Percentiles rank a stretch among this genome's conserved stretches.
phyloP scores from a whole-genome alignment of 2,113 vertebrate species.

The Emydocephalus ijimae region DNA sequence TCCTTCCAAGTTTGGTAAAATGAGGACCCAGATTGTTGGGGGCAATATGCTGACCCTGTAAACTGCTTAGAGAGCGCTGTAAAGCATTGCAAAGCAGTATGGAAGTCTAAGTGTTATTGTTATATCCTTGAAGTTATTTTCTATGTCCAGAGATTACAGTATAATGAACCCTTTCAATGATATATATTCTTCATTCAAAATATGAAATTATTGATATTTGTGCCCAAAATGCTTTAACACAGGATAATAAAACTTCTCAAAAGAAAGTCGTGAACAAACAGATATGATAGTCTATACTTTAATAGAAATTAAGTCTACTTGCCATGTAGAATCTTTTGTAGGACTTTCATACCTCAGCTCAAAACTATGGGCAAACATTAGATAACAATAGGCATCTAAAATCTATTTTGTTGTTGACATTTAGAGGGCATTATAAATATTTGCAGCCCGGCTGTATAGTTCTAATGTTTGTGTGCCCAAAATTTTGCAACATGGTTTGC shows the following conservation, averaged over 20 bases:
- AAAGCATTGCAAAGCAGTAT: background rate
- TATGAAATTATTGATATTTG: background rate
- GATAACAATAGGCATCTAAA: background rate
- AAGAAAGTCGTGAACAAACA: background rate
- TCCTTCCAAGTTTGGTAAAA: background rate
- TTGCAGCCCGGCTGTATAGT: background rate
- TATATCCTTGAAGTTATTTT: background rate
- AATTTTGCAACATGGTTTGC: background rate
- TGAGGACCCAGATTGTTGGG: background rate
- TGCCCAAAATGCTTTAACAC: background rate
- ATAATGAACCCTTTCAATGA: background rate
- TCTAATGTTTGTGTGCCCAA: background rate
- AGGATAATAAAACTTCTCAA: background rate
- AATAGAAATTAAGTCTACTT: background rate
- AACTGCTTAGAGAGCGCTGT: background rate
- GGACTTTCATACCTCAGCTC: background rate
- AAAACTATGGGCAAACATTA: background rate
- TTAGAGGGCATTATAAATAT: background rate
- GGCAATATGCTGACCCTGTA: background rate
- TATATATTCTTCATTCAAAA: background rate
- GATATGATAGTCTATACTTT: background rate
- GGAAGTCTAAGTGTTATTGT: background rate
- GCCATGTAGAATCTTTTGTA: background rate
- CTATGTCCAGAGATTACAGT: background rate
- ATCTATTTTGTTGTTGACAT: background rate